Base-by-base conservation (phyloP, 2,797 vertebrate species). In the Coregonus sp. region DNA sequence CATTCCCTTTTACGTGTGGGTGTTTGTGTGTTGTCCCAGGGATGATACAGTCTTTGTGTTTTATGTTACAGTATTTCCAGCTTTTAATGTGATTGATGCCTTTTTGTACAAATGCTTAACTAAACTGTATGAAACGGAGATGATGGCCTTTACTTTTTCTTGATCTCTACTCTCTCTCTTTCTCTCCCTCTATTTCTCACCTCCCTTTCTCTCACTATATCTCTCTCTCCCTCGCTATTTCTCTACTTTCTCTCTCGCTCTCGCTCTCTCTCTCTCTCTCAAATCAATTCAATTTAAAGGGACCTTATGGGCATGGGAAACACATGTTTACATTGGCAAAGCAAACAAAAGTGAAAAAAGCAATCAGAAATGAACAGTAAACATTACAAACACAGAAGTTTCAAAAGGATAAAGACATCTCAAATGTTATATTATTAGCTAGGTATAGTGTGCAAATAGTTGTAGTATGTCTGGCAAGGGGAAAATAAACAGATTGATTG, bases 191-290 rank as follows among this genome's bases (percentile, higher is more conserved):
- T 78, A 72, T 79, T 78, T 81, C 71, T 67, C 61, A 74, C 70
- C 52, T 54, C 18, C 9, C 2, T 40, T 15, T 37, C 67, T 11
- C 40, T 47, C 40, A 11, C 40, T 47, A 11, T 11, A 11, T 47
- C 40, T 11, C 1, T 20, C 16, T 69, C 67, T 69, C 35, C 12
- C 33, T 40, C 15, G 9, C 14, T 81, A 81, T 80, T 70, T 80
- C 78, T 85, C 78, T 77, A 75, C 77, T 74, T 71, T 65, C 81
- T 80, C 80, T 86, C 73, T 91, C 2, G 77, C 81, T 76, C 15
- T n/a, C 12, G 1, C 56, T n/a, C 56, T 18, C 4, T 20, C 15
- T 47, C 40, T 47, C 40, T 2, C 9, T 47, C 31, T 47, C 0
- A 11, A 11, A 11, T 47, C 40, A 11, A 9, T 47, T 47, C 7